Conservation (phyloP, 2,113 vertebrate species). For the Phrynocephalus versicolor region DNA sequence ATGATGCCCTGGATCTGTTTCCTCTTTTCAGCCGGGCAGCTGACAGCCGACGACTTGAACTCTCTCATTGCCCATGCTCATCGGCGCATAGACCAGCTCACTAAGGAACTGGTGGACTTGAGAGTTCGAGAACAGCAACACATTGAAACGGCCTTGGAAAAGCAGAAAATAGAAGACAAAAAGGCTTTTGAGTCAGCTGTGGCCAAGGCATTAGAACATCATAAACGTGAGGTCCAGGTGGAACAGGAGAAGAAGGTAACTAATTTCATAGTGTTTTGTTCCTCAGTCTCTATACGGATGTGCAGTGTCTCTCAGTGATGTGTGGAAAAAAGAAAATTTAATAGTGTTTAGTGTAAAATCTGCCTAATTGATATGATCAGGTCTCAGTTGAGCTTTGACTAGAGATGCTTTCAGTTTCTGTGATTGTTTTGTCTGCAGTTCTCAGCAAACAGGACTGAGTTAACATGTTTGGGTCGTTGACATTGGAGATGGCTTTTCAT, state of each 20-base stretch:
- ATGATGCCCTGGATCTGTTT: not conserved
- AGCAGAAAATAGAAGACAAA: conserved; percentile 89
- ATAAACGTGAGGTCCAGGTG: conserved; percentile 79
- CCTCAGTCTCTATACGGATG: not conserved
- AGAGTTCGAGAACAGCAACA: conserved; percentile 89
- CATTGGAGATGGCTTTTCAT: not conserved
- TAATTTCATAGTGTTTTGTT: fast-evolving
- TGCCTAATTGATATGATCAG: not conserved
- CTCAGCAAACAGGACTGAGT: not conserved
- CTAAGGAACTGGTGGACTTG: conserved; percentile 89
- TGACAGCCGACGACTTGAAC: conserved; percentile 89
- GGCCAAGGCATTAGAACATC: conserved; percentile 80
- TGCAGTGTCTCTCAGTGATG: not conserved
- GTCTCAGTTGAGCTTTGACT: not conserved
- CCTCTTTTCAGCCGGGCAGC: conserved; percentile 80
- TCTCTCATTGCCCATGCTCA: conserved; percentile 93
- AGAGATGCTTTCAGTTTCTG: not conserved
- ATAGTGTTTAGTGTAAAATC: not conserved
- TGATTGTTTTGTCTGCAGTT: not conserved
- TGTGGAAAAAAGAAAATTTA: not conserved
- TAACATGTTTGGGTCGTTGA: not conserved
- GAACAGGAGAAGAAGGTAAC: conserved; percentile 91
- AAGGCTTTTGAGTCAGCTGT: conserved; percentile 81
- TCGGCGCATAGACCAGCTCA: conserved; percentile 94
- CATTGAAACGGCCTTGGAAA: conserved; percentile 84